phyloP scores from a whole-genome alignment of 2,113 vertebrate genomes.

The Verasper variegatus region DNA sequence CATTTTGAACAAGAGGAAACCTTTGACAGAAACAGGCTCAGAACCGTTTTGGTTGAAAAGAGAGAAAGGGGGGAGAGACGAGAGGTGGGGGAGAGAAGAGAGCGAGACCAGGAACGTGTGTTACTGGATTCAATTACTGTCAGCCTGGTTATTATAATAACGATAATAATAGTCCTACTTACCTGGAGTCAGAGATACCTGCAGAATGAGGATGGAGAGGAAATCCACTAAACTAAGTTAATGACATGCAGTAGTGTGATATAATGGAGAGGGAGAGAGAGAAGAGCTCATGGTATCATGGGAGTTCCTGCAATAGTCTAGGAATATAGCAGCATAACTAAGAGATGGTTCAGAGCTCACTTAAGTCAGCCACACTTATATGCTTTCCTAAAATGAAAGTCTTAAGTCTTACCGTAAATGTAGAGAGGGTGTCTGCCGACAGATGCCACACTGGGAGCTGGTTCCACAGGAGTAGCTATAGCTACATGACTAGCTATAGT shows the following conservation, averaged over 20 bases:
- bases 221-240: background rate
- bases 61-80: too few species aligned
- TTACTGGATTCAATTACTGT: background rate
- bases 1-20: too few species aligned
- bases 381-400: background rate
- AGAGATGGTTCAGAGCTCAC: background rate
- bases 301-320: background rate
- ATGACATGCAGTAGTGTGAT: background rate
- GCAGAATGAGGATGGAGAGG: background rate
- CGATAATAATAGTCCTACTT: background rate
- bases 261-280: background rate
- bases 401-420: background rate
- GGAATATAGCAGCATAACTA: background rate
- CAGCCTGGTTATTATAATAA: background rate
- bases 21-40: too few species aligned
- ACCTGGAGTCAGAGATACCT: background rate
- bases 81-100: background rate
- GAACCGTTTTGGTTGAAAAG: too few species aligned
- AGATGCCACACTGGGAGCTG: too few species aligned
- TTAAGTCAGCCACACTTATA: background rate
- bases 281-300: background rate
- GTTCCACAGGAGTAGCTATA: too few species aligned
- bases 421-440: background rate
- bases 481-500: too few species aligned
- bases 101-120: background rate